Evolutionary conservation across 2,113 vertebrate species (phyloP).

Genomic region (Tonatia bakeri): DNA sequence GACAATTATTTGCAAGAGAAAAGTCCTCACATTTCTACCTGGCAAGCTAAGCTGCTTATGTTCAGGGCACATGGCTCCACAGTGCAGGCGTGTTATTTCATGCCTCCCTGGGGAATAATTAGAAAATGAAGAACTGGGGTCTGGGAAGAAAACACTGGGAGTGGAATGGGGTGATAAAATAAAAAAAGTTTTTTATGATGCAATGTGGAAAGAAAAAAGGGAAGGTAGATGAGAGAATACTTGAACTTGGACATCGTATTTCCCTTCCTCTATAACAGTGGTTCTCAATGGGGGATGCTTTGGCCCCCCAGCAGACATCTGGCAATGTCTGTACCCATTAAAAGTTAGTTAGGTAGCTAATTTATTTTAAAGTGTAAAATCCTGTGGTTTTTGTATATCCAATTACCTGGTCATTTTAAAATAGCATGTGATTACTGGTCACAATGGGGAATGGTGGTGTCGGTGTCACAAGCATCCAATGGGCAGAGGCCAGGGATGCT

Average conservation of each 20-base stretch:
- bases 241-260: not conserved
- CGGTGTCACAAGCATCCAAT: not conserved
- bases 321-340: not conserved
- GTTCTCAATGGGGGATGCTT: not conserved
- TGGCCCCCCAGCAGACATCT: not conserved
- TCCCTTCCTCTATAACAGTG: not conserved
- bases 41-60: not conserved
- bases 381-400: not conserved
- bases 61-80: not conserved
- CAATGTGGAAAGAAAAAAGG: not conserved
- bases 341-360: not conserved
- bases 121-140: not conserved
- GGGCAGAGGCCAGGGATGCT: not conserved
- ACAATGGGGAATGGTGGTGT: not conserved
- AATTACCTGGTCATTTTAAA: not conserved
- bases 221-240: not conserved
- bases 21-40: not conserved
- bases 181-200: slow-evolving; percentile 22
- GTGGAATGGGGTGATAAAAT: not conserved
- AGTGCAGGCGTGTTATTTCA: not conserved
- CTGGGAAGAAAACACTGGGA: not conserved
- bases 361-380: not conserved
- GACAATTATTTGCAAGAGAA: not conserved
- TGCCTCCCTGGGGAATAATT: not conserved
- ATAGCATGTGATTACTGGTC: not conserved